phyloP scores from a whole-genome alignment of 2,888 invertebrate species.

The Auanema sp. region DNA sequence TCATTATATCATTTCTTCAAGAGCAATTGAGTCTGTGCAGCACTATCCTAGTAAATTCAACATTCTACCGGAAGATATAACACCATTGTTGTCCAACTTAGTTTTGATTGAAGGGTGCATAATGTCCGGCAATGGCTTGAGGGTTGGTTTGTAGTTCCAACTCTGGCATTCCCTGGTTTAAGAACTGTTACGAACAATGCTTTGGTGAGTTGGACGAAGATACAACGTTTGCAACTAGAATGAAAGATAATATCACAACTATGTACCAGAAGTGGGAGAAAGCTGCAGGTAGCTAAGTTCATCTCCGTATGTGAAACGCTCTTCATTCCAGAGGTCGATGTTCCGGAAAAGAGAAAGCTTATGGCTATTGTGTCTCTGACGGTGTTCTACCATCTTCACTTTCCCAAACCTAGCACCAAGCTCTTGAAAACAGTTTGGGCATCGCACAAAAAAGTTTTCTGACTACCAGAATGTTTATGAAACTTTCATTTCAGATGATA shows the following conservation, averaged over 20 bases:
- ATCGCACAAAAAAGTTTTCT: conserved; percentile 35
- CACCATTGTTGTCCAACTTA: conserved; percentile 32
- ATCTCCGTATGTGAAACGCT: no score
- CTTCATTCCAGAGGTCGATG: conserved; percentile 27
- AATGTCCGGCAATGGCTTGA: conserved; percentile 26
- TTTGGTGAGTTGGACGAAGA: conserved; percentile 35
- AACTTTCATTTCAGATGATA: conserved; percentile 10
- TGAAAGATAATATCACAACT: conserved; percentile 34
- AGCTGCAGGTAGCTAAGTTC: conserved; percentile 33
- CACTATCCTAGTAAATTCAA: conserved; percentile 51
- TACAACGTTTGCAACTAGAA: conserved; percentile 37
- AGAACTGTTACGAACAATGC: conserved; percentile 35
- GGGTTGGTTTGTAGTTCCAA: conserved; percentile 12
- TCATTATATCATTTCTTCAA: conserved; percentile 2
- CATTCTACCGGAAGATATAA: conserved; percentile 23
- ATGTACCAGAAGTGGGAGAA: conserved; percentile 48
- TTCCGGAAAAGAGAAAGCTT: conserved; percentile 44
- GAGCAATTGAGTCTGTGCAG: conserved; percentile 41
- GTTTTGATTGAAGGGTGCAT: conserved; percentile 38
- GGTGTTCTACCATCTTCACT: conserved; percentile 47
- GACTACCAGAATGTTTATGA: background rate
- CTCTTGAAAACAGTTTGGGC: conserved; percentile 34
- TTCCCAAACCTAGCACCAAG: conserved; percentile 33
- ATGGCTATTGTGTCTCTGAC: conserved; percentile 37
- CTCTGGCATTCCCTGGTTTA: background rate